Base-by-base conservation (phyloP, 2,888 invertebrate genomes). In the Patella caerulea region DNA sequence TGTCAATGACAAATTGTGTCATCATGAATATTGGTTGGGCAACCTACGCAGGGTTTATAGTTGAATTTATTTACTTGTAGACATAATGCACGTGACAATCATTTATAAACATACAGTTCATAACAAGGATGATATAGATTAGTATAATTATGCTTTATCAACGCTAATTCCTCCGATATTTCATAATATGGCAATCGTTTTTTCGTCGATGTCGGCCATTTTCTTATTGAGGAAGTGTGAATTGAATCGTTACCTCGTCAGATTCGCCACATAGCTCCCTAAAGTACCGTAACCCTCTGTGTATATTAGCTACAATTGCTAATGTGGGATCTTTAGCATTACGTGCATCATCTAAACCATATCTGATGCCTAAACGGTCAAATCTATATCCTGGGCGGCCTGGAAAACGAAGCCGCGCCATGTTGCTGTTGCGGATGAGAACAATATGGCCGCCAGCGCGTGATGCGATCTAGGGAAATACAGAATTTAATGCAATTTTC, bases 371-470 rank as follows among this genome's bases (percentile, higher is more conserved):
- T 79, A 84, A 79, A 80, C 89, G 86, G 79, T 88, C 90, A 84
- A 89, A 90, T 85, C 90, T 88, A 83, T 87, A 89, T 59, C 90
- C 91, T 78, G 91, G 91, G 83, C 91, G 88, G 79, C 91, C 91
- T 78, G 91, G 91, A 85, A 91, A 91, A 76, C 91, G 84, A 76
- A 91, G 82, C 83, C 90, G 88, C 90, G 91, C 91, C 91, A 91
- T 91, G 85, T 89, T 89, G 86, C 80, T 83, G 82, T 80, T 75
- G 71, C 74, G 71, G 73, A 72, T 72, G 72, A 54, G 77, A 73
- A 59, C 72, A 79, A 78, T 17, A 77, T 78, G 77, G 80, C 77
- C 78, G 78, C 54, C 76, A 75, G 74, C 76, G 78, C 65, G 70
- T 52, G 59, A 65, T 73, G 34, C 45, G 19, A 73, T 74, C 74